Conservation (phyloP, 2,113 vertebrate species). For the Stigmatopora argus region DNA sequence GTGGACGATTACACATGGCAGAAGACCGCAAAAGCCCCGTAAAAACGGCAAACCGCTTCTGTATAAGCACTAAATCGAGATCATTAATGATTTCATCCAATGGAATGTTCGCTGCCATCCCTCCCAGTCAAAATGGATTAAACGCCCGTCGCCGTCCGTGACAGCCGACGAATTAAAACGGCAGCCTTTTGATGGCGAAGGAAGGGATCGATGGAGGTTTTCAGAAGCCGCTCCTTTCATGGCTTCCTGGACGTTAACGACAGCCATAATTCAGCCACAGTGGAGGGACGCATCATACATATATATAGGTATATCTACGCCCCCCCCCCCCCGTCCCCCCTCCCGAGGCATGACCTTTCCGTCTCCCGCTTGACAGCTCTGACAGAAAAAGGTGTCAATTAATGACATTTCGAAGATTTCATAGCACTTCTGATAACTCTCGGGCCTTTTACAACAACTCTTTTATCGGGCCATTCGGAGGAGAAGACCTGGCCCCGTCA, state of each 20-base stretch:
- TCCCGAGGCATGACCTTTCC: constrained; percentile 71
- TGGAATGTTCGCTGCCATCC: too few species aligned
- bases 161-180: background rate
- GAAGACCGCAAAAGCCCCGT: too few species aligned
- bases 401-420: constrained; percentile 76
- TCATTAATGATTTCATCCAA: too few species aligned
- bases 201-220: constrained; percentile 68
- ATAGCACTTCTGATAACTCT: constrained; percentile 72
- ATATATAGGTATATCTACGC: constrained; percentile 57
- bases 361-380: constrained; percentile 66
- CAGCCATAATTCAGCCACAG: constrained; percentile 71
- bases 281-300: constrained; percentile 59
- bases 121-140: background rate
- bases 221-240: constrained; percentile 62
- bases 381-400: constrained; percentile 74
- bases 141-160: constrained; percentile 29
- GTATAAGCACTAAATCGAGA: too few species aligned
- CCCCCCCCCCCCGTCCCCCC: constrained; percentile 44
- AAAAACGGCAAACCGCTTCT: too few species aligned
- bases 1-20: too few species aligned
- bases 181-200: constrained; percentile 41
- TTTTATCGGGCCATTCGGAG: constrained; percentile 21
- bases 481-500: constrained; percentile 30
- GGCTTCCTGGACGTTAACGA: constrained; percentile 71
- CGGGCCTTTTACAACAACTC: constrained; percentile 63